Base-by-base conservation (phyloP, 2,113 vertebrate species). In the Macroglossus sobrinus region DNA sequence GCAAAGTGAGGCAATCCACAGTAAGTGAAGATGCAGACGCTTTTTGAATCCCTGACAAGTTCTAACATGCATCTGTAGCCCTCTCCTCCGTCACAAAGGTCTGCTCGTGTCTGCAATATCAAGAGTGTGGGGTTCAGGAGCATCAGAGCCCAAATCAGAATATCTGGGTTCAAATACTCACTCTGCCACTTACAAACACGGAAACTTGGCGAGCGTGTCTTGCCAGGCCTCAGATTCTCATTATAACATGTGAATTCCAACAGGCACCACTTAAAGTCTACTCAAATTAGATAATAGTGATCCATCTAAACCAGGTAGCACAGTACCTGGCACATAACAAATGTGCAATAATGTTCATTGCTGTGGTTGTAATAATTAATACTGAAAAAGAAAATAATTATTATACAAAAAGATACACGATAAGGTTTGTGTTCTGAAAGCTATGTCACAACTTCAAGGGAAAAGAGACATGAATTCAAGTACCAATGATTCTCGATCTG, bases 401-500 rank as follows among this genome's bases (percentile, higher is more conserved):
- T 61, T 53, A 28, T 3, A 61, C 13, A 16, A 76, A 76, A 28
- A 69, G 15, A 64, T 13, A 55, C 28, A 63, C 2, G 11, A 90
- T 55, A 69, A 59, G 24, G 15, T 40, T 2, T 33, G 68, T 66
- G 57, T 89, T 92, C 40, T 50, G 74, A 95, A 97, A 82, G 59
- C n/a, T 47, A 53, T 6, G 53, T n/a, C 21, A 71, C 40, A 30
- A 18, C 53, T 69, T 88, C 14, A 40, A 61, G 22, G 19, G n/a
- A 84, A 94, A 95, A 63, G 35, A 76, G 94, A 88, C 8, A 61
- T 4, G 40, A 88, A 88, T 71, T 92, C 87, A 75, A 80, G 53
- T 63, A 43, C 82, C 64, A 76, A 78, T 66, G 72, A 89, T 24
- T 96, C 14, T 94, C 50, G 75, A 78, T 28, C 72, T 26, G 68